Percentiles rank a stretch among this genome's conserved stretches.
phyloP scores from a whole-genome alignment of 2,113 vertebrate species.

The Perca flavescens region DNA sequence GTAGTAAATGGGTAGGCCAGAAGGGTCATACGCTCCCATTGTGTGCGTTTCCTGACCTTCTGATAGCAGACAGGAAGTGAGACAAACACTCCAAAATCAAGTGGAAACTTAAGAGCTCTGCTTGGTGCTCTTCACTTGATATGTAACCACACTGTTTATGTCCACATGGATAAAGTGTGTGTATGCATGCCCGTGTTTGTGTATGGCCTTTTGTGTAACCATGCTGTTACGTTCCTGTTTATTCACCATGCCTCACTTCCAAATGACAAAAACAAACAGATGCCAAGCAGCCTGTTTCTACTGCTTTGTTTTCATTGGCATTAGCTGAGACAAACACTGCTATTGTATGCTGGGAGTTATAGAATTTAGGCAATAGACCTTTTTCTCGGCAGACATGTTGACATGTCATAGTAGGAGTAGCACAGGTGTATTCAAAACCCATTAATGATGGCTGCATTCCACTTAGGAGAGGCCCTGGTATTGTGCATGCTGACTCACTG shows the following conservation, averaged over 20 bases:
- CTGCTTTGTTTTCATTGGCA: constrained; percentile 20
- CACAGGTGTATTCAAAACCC: no score
- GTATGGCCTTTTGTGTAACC: constrained; percentile 16
- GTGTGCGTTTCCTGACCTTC: constrained; percentile 67
- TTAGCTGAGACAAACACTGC: neutral
- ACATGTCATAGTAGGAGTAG: no score
- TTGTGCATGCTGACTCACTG: no score
- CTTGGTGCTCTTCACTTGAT: constrained; percentile 33
- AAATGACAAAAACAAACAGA: constrained; percentile 40
- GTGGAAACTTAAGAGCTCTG: constrained; percentile 60
- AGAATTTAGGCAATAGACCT: neutral
- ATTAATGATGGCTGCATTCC: no score
- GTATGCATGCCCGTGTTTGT: neutral
- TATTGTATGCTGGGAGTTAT: neutral
- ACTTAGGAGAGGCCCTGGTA: no score
- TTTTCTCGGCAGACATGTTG: no score
- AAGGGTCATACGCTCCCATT: constrained; percentile 48
- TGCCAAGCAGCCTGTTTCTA: neutral
- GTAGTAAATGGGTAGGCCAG: constrained; percentile 47
- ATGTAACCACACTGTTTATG: constrained; percentile 12
- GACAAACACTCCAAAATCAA: constrained; percentile 69
- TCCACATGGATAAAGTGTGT: constrained; percentile 8
- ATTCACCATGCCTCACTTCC: constrained; percentile 10
- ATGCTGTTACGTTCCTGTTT: neutral
- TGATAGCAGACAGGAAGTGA: constrained; percentile 69